These are phyloP conservation scores for Leucophora obtusa DNA, from an alignment of 2,888 invertebrate species.

Conservation along the genomic window DNA sequence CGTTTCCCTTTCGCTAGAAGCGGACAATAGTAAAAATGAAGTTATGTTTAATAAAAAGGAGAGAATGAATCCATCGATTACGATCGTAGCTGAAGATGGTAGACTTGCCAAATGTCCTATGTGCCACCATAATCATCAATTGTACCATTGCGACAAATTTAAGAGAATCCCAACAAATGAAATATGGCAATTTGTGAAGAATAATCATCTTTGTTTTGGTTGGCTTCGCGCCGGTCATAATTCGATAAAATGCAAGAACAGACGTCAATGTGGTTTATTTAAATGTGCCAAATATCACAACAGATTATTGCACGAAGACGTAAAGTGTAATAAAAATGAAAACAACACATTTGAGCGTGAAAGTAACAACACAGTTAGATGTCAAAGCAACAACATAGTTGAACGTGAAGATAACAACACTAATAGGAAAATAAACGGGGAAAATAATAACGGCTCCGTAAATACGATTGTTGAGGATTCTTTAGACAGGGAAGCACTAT, in stretches of 20 bases:
- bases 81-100: slow-evolving; percentile 11
- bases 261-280: slow-evolving; percentile 36
- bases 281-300: no score
- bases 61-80: slow-evolving; percentile 33
- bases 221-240: no score
- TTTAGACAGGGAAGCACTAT: slow-evolving; percentile 26
- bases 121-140: no score
- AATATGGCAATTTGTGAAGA: slow-evolving; percentile 32
- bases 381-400: no score
- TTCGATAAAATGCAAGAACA: slow-evolving; percentile 24
- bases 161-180: slow-evolving; percentile 15
- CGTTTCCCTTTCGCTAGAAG: no score
- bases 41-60: slow-evolving; percentile 8
- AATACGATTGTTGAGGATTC: slow-evolving; percentile 26
- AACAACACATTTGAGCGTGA: neutral
- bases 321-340: neutral
- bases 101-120: no score
- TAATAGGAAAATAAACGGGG: no score
- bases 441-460: slow-evolving; percentile 10
- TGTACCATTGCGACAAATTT: slow-evolving; percentile 36
- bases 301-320: slow-evolving; percentile 41
- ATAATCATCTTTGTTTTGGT: slow-evolving; percentile 41
- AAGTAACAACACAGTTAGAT: neutral
- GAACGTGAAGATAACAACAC: no score
- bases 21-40: slow-evolving; percentile 17